Evolutionary conservation across 2,888 invertebrate genomes (phyloP).

Genomic region (Gasteruption jaculator): DNA sequence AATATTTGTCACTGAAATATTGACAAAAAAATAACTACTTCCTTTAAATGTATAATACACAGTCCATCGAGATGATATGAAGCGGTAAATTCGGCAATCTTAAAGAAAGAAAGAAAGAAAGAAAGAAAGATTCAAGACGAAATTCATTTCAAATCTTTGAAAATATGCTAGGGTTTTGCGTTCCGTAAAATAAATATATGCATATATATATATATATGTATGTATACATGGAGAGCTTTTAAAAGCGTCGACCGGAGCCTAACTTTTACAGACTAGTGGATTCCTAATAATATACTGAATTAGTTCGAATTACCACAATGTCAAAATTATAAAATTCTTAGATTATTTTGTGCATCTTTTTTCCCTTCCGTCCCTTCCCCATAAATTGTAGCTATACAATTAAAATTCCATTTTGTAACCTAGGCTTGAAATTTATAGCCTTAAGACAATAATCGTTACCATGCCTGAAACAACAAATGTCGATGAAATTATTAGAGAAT

Average conservation of each 20-base stretch:
- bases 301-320: no score
- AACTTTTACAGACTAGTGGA: constrained; percentile 39
- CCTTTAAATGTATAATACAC: no score
- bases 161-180: no score
- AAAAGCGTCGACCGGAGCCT: constrained; percentile 19
- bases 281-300: constrained; percentile 26
- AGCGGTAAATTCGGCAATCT: no score
- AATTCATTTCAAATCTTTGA: no score
- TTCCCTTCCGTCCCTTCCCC: constrained; percentile 14
- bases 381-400: constrained; percentile 23
- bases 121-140: no score
- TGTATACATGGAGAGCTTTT: constrained; percentile 25
- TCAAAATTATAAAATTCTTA: constrained; percentile 23
- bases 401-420: constrained; percentile 11
- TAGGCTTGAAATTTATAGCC: constrained; percentile 34
- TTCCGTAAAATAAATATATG: no score
- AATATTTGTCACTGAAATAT: no score
- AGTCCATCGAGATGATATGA: no score
- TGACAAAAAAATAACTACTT: no score
- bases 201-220: constrained; percentile 11
- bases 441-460: constrained; percentile 47
- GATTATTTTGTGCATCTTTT: constrained; percentile 31
- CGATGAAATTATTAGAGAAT: no score
- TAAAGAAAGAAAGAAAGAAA: no score
- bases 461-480: constrained; percentile 41